A percentile compares a stretch with the other conserved stretches of the same genome.
phyloP scores from a whole-genome alignment of 2,888 invertebrate species.

The Zonitis immaculata region DNA sequence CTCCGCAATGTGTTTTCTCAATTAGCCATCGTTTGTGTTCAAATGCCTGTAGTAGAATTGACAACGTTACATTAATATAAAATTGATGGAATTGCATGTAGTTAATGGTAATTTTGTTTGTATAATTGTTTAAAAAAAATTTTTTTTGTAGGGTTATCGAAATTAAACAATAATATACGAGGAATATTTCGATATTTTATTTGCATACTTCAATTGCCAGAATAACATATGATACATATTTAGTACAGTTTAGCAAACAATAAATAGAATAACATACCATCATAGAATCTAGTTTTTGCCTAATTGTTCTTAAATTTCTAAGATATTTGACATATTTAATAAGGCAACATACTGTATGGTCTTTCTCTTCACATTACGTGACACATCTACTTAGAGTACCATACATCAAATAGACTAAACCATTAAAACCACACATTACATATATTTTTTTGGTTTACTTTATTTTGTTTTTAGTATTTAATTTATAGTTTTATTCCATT shows the following conservation, averaged over 20 bases:
- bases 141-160: not conserved
- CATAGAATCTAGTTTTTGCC: conserved; percentile 15
- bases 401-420: conserved; percentile 28
- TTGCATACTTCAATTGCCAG: conserved; percentile 20
- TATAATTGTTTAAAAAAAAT: too few species aligned
- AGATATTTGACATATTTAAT: conserved; percentile 36
- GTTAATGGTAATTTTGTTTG: too few species aligned
- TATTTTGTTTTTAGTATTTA: conserved; percentile 14
- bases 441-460: conserved; percentile 8
- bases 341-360: conserved; percentile 44
- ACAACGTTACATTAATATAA: not conserved
- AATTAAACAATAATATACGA: conserved; percentile 14
- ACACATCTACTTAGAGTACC: conserved; percentile 13
- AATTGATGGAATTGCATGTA: not conserved
- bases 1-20: conserved; percentile 35
- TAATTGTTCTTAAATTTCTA: conserved; percentile 27
- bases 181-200: conserved; percentile 18
- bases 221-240: conserved; percentile 19
- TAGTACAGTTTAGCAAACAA: conserved; percentile 22
- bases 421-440: conserved; percentile 21
- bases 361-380: conserved; percentile 13
- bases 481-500: conserved; percentile 2
- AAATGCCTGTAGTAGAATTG: conserved; percentile 43
- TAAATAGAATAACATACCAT: conserved; percentile 14
- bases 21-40: conserved; percentile 44